Conservation (phyloP, 1,140 invertebrate species). For the Aphaenogaster ashmeadi region DNA sequence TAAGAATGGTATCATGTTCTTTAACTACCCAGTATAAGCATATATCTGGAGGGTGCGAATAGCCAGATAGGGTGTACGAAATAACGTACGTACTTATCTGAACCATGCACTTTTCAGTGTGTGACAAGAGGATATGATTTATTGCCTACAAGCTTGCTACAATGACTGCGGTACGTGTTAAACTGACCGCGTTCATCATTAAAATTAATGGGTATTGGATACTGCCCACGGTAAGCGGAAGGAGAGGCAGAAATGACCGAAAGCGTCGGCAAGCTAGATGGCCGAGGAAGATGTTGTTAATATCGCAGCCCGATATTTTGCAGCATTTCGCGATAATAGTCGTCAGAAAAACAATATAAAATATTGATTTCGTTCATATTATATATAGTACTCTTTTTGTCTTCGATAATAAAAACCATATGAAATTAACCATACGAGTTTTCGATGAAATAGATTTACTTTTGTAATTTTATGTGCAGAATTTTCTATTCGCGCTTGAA, state of each 20-base stretch:
- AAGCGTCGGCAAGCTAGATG: constrained; percentile 39
- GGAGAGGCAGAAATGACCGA: constrained; percentile 27
- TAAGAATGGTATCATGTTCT: constrained; percentile 63
- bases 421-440: not conserved
- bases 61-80: constrained; percentile 66
- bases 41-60: not conserved
- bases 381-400: not conserved
- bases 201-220: constrained; percentile 83
- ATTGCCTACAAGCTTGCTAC: constrained; percentile 75
- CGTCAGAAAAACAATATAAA: not conserved
- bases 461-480: not conserved
- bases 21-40: constrained; percentile 50
- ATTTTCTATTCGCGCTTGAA: not conserved
- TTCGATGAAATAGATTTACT: not conserved
- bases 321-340: constrained; percentile 14
- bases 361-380: constrained; percentile 18
- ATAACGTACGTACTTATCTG: constrained; percentile 77
- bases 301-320: constrained; percentile 28
- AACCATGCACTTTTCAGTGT: constrained; percentile 76
- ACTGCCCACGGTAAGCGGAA: constrained; percentile 49
- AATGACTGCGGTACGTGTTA: constrained; percentile 80
- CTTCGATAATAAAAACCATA: not conserved
- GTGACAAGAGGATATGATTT: constrained; percentile 77
- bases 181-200: constrained; percentile 82
- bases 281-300: constrained; percentile 38